phyloP scores from a whole-genome alignment of 2,113 vertebrate species.

The Heterocephalus glaber region DNA sequence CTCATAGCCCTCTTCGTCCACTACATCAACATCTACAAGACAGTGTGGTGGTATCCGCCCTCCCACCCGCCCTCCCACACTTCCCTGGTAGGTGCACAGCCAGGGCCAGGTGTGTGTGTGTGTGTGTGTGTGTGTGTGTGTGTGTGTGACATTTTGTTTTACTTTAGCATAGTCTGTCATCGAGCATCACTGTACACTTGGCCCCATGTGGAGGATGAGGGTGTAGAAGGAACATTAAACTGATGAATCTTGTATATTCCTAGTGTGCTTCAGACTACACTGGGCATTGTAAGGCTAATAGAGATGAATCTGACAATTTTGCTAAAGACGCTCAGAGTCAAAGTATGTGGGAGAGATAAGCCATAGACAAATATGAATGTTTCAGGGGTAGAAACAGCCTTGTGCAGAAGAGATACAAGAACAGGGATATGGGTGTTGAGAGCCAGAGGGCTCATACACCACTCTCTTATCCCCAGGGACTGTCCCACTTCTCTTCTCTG shows the following conservation, averaged over 20 bases:
- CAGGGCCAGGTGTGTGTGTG: not conserved
- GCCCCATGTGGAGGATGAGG: not conserved
- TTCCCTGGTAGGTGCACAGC: constrained; percentile 90
- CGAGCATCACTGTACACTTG: not conserved
- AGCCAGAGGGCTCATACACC: constrained; percentile 58
- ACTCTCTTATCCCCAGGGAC: constrained; percentile 74
- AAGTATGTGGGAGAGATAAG: not conserved
- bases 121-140: not conserved
- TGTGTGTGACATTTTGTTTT: not conserved
- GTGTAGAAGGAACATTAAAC: constrained; percentile 17
- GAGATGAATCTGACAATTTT: constrained; percentile 8
- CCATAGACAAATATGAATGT: not conserved
- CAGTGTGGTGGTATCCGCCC: constrained; percentile 98
- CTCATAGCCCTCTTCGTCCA: constrained; percentile 97
- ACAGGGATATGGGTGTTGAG: not conserved
- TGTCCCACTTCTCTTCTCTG: constrained; percentile 75
- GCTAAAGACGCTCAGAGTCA: not conserved
- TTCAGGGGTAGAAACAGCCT: not conserved
- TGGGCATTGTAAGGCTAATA: not conserved
- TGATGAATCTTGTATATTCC: not conserved
- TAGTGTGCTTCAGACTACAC: not conserved
- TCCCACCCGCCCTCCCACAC: constrained; percentile 97
- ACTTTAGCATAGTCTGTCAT: constrained; percentile 14
- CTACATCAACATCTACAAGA: constrained; percentile 99
- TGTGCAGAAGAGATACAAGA: constrained; percentile 11